phyloP scores from a whole-genome alignment of 1,140 invertebrate species.

The Ectropis grisescens region DNA sequence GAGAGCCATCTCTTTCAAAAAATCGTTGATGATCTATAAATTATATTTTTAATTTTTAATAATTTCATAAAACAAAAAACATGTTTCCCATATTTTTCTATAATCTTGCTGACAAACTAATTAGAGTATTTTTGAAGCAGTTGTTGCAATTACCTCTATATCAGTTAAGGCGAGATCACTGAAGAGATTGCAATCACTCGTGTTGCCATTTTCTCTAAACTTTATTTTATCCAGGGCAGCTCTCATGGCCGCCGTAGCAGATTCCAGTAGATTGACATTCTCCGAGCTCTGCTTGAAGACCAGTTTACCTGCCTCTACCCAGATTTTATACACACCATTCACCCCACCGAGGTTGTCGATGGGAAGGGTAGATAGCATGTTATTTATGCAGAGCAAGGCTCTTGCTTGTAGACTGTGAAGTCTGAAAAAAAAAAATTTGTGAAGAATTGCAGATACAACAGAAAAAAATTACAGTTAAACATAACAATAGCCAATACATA shows the following conservation, averaged over 20 bases:
- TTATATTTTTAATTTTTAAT: too few species aligned
- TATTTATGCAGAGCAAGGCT: conserved; percentile 77
- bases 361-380: conserved; percentile 74
- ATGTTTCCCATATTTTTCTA: too few species aligned
- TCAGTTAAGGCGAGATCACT: conserved; percentile 53
- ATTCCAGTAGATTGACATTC: conserved; percentile 71
- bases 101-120: too few species aligned
- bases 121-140: too few species aligned
- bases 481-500: too few species aligned
- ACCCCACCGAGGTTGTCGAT: conserved; percentile 73
- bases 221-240: conserved; percentile 71
- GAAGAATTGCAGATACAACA: too few species aligned
- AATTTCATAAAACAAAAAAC: too few species aligned
- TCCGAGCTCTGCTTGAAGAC: conserved; percentile 67
- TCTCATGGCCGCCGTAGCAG: conserved; percentile 76
- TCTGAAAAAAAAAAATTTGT: too few species aligned
- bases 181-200: conserved; percentile 42
- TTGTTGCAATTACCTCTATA: conserved; percentile 57
- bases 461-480: too few species aligned
- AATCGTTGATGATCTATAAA: too few species aligned
- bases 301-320: conserved; percentile 72
- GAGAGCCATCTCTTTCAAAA: too few species aligned
- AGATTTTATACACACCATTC: conserved; percentile 67
- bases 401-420: conserved; percentile 68
- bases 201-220: conserved; percentile 34